Conservation (phyloP, 2,888 invertebrate genomes). For the Dicycla oo region DNA sequence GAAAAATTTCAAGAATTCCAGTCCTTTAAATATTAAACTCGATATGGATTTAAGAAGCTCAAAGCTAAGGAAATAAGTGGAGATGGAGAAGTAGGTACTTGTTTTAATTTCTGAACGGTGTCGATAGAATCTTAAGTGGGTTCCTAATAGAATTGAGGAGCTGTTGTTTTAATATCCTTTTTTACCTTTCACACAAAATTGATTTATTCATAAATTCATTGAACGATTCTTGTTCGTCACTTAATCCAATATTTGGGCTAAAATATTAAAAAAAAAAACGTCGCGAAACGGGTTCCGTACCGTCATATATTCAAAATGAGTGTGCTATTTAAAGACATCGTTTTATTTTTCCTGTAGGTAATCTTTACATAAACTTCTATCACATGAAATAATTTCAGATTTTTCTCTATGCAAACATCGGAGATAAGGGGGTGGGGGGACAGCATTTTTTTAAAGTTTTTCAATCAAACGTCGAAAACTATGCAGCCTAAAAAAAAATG, state of each 20-base stretch:
- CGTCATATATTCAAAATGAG: no score
- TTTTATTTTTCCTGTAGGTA: no score
- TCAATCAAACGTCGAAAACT: no score
- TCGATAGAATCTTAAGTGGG: slow-evolving; percentile 48
- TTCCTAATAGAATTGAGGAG: slow-evolving; percentile 32
- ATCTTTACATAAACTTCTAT: no score
- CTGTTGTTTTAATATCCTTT: slow-evolving; percentile 45
- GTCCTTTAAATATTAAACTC: slow-evolving; percentile 74
- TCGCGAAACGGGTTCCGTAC: not conserved
- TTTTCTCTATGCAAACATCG: no score
- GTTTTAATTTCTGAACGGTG: slow-evolving; percentile 42
- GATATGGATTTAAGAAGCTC: slow-evolving; percentile 66
- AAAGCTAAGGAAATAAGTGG: slow-evolving; percentile 62
- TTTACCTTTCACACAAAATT: slow-evolving; percentile 37
- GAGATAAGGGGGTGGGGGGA: no score
- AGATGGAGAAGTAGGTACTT: slow-evolving; percentile 38
- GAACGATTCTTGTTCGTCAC: slow-evolving; percentile 32
- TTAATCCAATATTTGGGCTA: slow-evolving; percentile 27
- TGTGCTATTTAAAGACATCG: no score
- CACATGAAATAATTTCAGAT: no score
- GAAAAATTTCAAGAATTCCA: slow-evolving; percentile 73
- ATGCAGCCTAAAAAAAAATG: no score
- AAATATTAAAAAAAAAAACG: slow-evolving; percentile 23
- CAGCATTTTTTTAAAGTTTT: no score
- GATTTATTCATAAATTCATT: slow-evolving; percentile 43